Base-by-base conservation (phyloP, 2,888 invertebrate species). In the Branchipolynoe longqiensis region DNA sequence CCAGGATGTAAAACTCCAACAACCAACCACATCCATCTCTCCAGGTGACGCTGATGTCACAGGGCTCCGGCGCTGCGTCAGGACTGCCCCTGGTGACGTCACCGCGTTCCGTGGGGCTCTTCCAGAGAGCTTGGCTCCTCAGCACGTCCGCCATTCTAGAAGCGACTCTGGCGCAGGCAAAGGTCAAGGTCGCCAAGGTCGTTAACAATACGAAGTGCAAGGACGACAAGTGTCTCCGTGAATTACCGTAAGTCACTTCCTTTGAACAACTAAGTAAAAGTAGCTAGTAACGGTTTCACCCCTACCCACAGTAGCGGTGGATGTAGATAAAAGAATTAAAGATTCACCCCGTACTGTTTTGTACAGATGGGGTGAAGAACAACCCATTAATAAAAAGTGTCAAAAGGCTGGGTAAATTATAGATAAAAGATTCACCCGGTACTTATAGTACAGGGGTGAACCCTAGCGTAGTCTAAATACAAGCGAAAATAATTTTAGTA, bases 61-160 rank as follows among this genome's bases (percentile, higher is more conserved):
- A 69, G 69, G 25, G 69, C 36, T 69, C 69, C 0, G 38, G 36
- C 36, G 33, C 69, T n/a, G 38, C 69, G 4, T 31, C 69, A 22
- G 69, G 69, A 4, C 18, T 69, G 22, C 36, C 38, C 3, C 38
- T 69, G 22, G 22, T 69, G 8, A 69, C 69, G 36, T 69, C 69
- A 36, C 69, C 69, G 0, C 1, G 8, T 25, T 8, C 69, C 38
- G 38, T 18, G 38, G 69, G 69, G 36, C 69, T 69, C 69, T 69
- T 69, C n/a, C 69, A 69, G 3, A 18, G 69, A 22, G 69, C 69
- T 18, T 69, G 69, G 69, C 69, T 69, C 1, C 33, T 69, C 36
- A 33, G 69, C n/a, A 69, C 69, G 4, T 69, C 69, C 1, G 4
- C 69, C 2, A 22, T 69, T 1, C 36, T 38, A 33, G 38, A 69